These are phyloP conservation scores for Caenorhabditis sp. DNA, from an alignment of 2,888 invertebrate genomes.

Conservation along the genomic window DNA sequence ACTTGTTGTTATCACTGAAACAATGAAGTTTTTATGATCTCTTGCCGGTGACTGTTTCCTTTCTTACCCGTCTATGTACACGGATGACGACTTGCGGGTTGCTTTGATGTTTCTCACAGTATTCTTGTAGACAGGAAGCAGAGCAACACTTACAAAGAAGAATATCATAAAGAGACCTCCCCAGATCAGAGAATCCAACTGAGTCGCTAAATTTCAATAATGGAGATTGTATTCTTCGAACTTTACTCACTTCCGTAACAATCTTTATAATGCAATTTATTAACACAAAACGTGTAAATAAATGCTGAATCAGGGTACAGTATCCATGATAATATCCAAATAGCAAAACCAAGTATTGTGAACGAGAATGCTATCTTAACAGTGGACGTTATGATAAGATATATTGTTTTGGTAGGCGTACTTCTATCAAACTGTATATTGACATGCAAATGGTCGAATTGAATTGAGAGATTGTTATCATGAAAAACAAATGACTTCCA, in stretches of 20 bases:
- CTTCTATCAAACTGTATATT: conserved; percentile 38
- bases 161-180: conserved; percentile 37
- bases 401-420: background rate
- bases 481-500: conserved; percentile 43
- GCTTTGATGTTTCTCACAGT: conserved; percentile 57
- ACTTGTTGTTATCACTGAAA: conserved; percentile 45
- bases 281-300: conserved; percentile 26
- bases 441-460: conserved; percentile 38
- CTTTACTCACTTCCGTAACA: conserved; percentile 50
- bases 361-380: conserved; percentile 48
- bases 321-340: conserved; percentile 55
- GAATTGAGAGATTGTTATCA: conserved; percentile 34
- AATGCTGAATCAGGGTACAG: conserved; percentile 41
- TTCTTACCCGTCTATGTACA: conserved; percentile 47
- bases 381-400: background rate
- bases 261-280: background rate
- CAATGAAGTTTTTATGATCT: conserved; percentile 28
- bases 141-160: conserved; percentile 46
- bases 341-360: conserved; percentile 44
- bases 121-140: conserved; percentile 42
- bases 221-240: too few relatives aligned
- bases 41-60: background rate
- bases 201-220: conserved; percentile 15
- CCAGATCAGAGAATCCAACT: conserved; percentile 49
- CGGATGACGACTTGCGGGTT: conserved; percentile 55